Conservation (phyloP, 2,113 vertebrate species). For the Grammomys dolichurus region DNA sequence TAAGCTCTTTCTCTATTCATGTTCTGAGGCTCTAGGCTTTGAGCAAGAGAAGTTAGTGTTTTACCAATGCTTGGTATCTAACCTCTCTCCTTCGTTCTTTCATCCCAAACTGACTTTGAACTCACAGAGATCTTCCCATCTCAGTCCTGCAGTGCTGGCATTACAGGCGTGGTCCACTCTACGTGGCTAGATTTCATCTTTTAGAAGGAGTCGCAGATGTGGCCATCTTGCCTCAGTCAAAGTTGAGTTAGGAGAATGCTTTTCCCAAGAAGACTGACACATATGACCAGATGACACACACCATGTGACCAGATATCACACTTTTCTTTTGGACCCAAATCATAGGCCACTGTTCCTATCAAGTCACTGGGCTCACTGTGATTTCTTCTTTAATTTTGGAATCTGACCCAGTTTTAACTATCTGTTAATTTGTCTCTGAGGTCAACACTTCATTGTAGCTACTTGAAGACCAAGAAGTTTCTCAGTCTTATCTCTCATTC, state of each 20-base stretch:
- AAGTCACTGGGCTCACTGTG: neutral
- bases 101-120: neutral
- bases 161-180: neutral
- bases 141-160: neutral
- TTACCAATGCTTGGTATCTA: neutral
- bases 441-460: neutral
- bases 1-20: neutral
- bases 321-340: neutral
- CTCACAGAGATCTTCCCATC: neutral
- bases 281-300: neutral
- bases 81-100: no score
- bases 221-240: neutral
- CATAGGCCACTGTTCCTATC: neutral
- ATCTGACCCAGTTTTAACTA: neutral
- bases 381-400: slow-evolving; percentile 3
- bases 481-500: neutral
- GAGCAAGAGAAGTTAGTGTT: neutral
- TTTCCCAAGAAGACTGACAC: neutral
- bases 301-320: no score
- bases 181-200: neutral
- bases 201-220: neutral
- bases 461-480: neutral
- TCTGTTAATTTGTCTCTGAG: neutral
- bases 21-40: neutral
- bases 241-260: neutral